Conservation (phyloP, 2,113 vertebrate species). For the Tauraco erythrolophus region DNA sequence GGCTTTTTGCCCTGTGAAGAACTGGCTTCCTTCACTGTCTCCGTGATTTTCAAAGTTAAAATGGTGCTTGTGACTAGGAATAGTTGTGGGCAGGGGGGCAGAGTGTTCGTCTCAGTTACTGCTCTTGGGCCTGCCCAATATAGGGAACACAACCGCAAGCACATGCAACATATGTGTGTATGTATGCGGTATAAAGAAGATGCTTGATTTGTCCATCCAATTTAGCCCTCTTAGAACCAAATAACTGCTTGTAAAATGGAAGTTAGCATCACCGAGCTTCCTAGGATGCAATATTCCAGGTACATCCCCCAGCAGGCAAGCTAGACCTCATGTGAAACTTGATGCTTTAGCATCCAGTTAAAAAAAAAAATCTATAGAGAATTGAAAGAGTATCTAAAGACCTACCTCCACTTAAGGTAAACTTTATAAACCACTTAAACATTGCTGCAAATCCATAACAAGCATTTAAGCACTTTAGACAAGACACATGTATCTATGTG, state of each 20-base stretch:
- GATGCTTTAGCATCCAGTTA: too few species aligned
- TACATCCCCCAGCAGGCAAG: accelerated
- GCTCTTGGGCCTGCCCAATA: not conserved
- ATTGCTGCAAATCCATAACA: not conserved
- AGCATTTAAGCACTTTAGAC: not conserved
- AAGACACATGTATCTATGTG: not conserved
- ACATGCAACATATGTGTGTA: accelerated
- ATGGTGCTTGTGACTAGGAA: not conserved
- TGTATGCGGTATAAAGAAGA: accelerated
- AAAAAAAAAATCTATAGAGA: not conserved
- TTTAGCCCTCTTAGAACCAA: not conserved
- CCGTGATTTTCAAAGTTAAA: not conserved
- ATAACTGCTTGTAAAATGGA: too few species aligned
- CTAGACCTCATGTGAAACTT: not conserved
- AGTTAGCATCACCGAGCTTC: not conserved
- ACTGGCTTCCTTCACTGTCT: not conserved
- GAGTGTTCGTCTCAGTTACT: accelerated
- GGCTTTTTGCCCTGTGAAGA: not conserved
- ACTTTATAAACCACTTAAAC: not conserved
- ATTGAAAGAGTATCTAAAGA: not conserved
- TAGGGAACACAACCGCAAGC: too few species aligned
- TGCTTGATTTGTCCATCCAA: accelerated
- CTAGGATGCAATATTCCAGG: not conserved
- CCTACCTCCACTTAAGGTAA: not conserved
- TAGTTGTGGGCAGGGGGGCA: not conserved